Base-by-base conservation (phyloP, 2,888 invertebrate species). In the Holacanthella duospinosa region DNA sequence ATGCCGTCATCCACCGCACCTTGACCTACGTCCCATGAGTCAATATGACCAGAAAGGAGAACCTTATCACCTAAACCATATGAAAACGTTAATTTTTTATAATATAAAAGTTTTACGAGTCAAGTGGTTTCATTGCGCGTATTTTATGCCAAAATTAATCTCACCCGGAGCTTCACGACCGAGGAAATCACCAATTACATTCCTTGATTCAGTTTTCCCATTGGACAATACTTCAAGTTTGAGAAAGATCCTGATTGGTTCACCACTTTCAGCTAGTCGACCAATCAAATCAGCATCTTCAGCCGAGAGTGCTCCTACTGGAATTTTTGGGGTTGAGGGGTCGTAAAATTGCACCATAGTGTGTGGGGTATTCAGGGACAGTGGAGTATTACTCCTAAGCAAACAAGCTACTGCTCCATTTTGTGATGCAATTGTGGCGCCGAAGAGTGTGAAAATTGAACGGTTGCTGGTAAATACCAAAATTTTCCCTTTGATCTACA, bases 21-120 rank as follows among this genome's bases (percentile, higher is more conserved):
- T 64, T 76, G 83, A 1, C 89, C 89, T 12, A 89, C 62, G 55
- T 65, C 65, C 65, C 65, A 65, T 12, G 21, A 59, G 53, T 65
- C 65, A 2, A 29, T 27, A 43, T 65, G 65, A 4, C 36, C 62
- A 4, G 65, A 44, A 4, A 62, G 43, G 3, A 65, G 26, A 4
- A 65, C 59, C 26, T 48, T 48, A 19, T 65, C 65, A 48, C 21
- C 48, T 48, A 21, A 9, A 21, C 19, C n/a, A n/a, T n/a, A n/a
- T n/a, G n/a, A n/a, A n/a, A n/a, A n/a, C n/a, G n/a, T n/a, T n/a
- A n/a, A n/a, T n/a, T n/a, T n/a, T n/a, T n/a, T n/a, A n/a, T n/a
- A n/a, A n/a, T n/a, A n/a, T n/a, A n/a, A n/a, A n/a, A n/a, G n/a
- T n/a, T n/a, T n/a, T n/a, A n/a, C n/a, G n/a, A n/a, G n/a, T n/a